These are phyloP conservation scores for Nymphicus hollandicus DNA, from an alignment of 2,113 vertebrate species.

Conservation along the genomic window DNA sequence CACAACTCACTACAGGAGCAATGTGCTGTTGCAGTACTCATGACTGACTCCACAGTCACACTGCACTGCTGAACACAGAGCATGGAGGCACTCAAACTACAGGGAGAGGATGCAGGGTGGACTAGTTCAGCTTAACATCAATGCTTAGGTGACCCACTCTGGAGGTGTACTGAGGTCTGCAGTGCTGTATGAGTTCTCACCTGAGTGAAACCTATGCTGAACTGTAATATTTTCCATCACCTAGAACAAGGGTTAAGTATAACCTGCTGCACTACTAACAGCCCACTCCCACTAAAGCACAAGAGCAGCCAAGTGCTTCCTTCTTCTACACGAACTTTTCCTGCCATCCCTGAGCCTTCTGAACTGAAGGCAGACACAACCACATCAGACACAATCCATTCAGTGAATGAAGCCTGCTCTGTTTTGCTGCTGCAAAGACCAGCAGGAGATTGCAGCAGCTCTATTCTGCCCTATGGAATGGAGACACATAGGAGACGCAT, in stretches of 20 bases:
- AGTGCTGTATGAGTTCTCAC: rapidly evolving
- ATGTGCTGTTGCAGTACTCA: rapidly evolving
- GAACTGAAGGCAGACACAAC: neutral
- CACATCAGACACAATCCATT: no score
- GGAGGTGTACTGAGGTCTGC: neutral
- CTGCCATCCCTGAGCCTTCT: neutral
- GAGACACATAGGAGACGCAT: neutral
- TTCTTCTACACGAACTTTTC: neutral
- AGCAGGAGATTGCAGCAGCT: neutral
- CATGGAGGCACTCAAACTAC: neutral
- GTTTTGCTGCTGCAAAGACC: neutral
- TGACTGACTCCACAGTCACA: neutral
- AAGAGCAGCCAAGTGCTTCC: neutral
- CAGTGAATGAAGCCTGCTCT: neutral
- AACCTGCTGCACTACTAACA: neutral
- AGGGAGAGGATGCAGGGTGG: neutral
- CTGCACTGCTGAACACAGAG: rapidly evolving
- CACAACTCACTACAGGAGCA: neutral
- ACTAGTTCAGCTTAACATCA: neutral
- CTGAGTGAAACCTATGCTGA: neutral
- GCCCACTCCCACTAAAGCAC: neutral
- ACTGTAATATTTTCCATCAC: neutral
- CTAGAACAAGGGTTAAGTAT: neutral
- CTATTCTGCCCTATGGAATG: neutral
- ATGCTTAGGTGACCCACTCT: rapidly evolving